Evolutionary conservation across 1,140 invertebrate genomes (phyloP), one percentile per base, ranked within the genome.

Genomic region (Battus philenor): DNA sequence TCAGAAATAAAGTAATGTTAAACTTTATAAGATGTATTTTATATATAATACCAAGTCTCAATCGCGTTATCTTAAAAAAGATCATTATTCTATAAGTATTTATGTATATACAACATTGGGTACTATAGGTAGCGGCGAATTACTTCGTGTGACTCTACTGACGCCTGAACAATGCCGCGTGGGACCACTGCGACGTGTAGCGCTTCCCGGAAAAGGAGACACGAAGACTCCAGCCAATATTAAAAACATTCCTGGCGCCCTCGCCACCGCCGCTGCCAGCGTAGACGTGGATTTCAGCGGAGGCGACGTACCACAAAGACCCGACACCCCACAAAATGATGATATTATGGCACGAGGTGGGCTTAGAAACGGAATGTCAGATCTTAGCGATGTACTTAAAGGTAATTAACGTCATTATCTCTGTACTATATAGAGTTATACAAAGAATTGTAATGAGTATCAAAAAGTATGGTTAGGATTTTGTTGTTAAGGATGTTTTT

Each of bases 211-310:
- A 1, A 90, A 90, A 74, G 87, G 87, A 1, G 81, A 86, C 27
- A 50, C 75, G 1, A 85, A 85, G 48, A 82, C 78, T 0, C 78
- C 81, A 3, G 78, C 78, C 2, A 85, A 82, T 46, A 82, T 82
- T 6, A 82, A 81, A 55, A 85, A 81, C 31, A 76, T 82, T 12
- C 85, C 87, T 0, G 88, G 88, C 38, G 91, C 88, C 0, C 71
- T 97, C 9, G 94, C 95, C 1, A 92, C 90, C n/a, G 92, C 93
- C 0, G 89, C 93, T 11, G 95, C 95, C 4, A 91, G 93, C 52
- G 93, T 98, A n/a, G 91, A 95, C 65, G 95, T 97, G 0, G 95
- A 97, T 75, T 97, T 98, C 59, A 92, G 91, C 48, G 90, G 91
- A 6, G 90, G 89, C 53, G 92, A 94, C 41, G 77, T 91, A 30